These are phyloP conservation scores for Poeciliopsis occidentalis DNA, from an alignment of 2,113 vertebrate genomes.

Conservation along the genomic window DNA sequence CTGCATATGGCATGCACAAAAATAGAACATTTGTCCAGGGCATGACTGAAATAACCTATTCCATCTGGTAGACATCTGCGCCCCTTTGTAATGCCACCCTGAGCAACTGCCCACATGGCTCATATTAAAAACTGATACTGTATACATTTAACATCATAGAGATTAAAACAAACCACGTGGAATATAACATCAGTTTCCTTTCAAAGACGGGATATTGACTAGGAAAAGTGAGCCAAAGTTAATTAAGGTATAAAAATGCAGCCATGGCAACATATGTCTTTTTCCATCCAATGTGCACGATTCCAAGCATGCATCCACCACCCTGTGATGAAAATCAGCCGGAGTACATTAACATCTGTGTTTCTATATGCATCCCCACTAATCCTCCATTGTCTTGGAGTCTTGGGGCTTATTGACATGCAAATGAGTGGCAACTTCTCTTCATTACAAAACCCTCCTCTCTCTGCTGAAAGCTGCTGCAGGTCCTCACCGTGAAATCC, in stretches of 20 bases:
- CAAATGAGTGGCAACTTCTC: slow-evolving; percentile 70
- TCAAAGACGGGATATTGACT: neutral
- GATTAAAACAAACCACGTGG: neutral
- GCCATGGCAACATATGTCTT: neutral
- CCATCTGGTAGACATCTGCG: neutral
- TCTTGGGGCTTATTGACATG: slow-evolving; percentile 72
- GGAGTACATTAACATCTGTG: slow-evolving; percentile 62
- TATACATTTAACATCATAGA: neutral
- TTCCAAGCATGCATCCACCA: neutral
- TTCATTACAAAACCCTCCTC: slow-evolving; percentile 66
- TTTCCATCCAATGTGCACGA: neutral
- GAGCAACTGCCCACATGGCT: neutral
- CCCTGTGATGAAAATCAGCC: slow-evolving; percentile 27
- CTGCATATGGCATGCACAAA: neutral
- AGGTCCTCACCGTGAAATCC: slow-evolving; percentile 59
- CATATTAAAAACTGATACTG: neutral
- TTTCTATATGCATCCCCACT: slow-evolving; percentile 35
- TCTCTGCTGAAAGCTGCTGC: slow-evolving; percentile 17
- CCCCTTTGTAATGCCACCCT: neutral
- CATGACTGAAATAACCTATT: neutral
- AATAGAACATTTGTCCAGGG: neutral
- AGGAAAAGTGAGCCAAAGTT: neutral
- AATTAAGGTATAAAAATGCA: slow-evolving; percentile 3
- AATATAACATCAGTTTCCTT: neutral
- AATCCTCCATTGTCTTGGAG: slow-evolving; percentile 66